Percentiles rank a stretch among this genome's conserved stretches.
Evolutionary conservation across 2,113 vertebrate genomes (phyloP).

Genomic region (Caranx melampygus): DNA sequence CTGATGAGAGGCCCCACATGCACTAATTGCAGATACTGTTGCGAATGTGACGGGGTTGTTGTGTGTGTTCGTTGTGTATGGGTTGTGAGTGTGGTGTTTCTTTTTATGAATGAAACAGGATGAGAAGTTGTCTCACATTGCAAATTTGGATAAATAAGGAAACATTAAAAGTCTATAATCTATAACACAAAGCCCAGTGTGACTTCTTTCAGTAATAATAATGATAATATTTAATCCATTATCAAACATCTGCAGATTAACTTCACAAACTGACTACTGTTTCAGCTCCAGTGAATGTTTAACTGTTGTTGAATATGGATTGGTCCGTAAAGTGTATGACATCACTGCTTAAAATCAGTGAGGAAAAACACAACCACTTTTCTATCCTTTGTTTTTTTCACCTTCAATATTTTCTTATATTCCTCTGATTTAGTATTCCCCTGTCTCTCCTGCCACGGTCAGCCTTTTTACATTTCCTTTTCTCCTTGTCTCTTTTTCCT

Average conservation of each 20-base stretch:
- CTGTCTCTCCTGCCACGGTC: slow-evolving; percentile 7
- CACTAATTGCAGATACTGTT: background rate
- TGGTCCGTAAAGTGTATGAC: background rate
- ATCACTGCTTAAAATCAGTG: background rate
- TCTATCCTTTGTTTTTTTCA: slow-evolving; percentile 5
- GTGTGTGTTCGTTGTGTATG: background rate
- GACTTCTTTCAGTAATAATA: background rate
- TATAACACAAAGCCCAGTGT: background rate
- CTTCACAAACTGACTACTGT: background rate
- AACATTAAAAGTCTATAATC: background rate
- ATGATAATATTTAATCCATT: background rate
- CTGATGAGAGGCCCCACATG: background rate
- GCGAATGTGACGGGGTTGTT: background rate
- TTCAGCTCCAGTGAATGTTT: slow-evolving; percentile 1
- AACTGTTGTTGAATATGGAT: background rate
- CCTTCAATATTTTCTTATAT: slow-evolving; percentile 1
- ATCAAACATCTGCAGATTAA: background rate
- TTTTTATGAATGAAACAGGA: slow-evolving; percentile 5
- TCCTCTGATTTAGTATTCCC: background rate
- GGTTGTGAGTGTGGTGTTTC: background rate
- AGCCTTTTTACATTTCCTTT: slow-evolving; percentile 29
- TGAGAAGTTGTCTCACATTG: background rate
- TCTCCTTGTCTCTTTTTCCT: slow-evolving; percentile 30
- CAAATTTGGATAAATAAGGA: background rate
- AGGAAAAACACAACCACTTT: background rate